A percentile compares a stretch with the other conserved stretches of the same genome.
Conservation (phyloP, 2,797 vertebrate genomes). For the Chiroxiphia lanceolata region DNA sequence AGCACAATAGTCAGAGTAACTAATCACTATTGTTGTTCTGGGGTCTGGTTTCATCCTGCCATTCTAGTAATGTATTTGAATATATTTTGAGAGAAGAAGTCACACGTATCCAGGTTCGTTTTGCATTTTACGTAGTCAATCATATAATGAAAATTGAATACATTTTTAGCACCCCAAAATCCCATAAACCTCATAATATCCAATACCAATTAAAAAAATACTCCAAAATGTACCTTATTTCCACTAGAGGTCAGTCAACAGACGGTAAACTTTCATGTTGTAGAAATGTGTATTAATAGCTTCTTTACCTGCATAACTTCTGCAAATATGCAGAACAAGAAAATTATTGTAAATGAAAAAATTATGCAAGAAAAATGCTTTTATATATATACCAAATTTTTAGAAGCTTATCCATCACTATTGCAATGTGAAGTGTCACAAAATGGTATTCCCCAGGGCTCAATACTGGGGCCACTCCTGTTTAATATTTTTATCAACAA, state of each 20-base stretch:
- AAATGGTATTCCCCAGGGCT: background rate
- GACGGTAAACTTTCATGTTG: background rate
- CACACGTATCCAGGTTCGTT: background rate
- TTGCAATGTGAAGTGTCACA: background rate
- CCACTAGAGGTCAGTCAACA: conserved; percentile 64
- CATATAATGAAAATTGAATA: background rate
- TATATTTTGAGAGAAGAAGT: background rate
- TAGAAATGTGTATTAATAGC: background rate
- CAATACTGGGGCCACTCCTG: background rate
- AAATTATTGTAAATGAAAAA: background rate
- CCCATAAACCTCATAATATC: background rate
- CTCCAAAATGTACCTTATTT: background rate
- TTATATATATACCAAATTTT: background rate
- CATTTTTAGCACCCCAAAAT: background rate
- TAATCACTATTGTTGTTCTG: background rate
- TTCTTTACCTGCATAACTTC: background rate
- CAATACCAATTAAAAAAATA: background rate
- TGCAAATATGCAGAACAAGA: background rate
- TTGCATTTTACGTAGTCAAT: background rate
- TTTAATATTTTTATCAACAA: background rate
- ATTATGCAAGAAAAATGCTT: background rate
- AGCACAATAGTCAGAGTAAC: background rate
- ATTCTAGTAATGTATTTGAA: background rate
- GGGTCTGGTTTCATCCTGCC: background rate
- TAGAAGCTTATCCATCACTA: background rate